These are phyloP conservation scores for Taurulus bubalis DNA, from an alignment of 2,113 vertebrate species.

Conservation along the genomic window DNA sequence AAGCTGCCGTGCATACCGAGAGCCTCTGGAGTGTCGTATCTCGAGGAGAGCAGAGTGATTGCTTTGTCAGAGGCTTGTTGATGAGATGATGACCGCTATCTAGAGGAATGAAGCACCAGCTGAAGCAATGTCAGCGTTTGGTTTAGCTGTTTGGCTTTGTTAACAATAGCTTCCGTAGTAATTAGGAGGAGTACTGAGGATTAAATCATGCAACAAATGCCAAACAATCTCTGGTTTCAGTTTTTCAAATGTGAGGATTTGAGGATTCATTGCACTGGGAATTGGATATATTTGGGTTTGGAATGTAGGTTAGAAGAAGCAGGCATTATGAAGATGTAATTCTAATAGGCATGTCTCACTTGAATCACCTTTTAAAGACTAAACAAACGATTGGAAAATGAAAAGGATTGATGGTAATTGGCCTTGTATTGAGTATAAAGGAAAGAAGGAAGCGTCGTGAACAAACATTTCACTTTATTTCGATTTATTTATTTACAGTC, in stretches of 20 bases:
- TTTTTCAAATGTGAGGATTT: slow-evolving; percentile 1
- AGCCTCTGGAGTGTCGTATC: slow-evolving; percentile 40
- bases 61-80: slow-evolving; percentile 40
- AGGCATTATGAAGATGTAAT: neutral
- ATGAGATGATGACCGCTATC: slow-evolving; percentile 35
- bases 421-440: neutral
- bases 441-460: neutral
- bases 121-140: neutral
- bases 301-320: neutral
- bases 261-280: neutral
- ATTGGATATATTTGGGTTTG: neutral
- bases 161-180: neutral
- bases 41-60: slow-evolving; percentile 55
- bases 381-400: neutral
- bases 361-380: slow-evolving; percentile 1
- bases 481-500: slow-evolving; percentile 6
- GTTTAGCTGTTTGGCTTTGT: neutral
- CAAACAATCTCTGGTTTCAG: neutral
- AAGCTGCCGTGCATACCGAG: slow-evolving; percentile 34
- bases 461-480: slow-evolving; percentile 1
- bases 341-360: neutral
- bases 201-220: neutral
- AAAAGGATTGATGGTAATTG: neutral
- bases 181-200: too few species aligned
- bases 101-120: slow-evolving; percentile 6